phyloP scores from a whole-genome alignment of 2,888 invertebrate species.

The Merodon equestris region DNA sequence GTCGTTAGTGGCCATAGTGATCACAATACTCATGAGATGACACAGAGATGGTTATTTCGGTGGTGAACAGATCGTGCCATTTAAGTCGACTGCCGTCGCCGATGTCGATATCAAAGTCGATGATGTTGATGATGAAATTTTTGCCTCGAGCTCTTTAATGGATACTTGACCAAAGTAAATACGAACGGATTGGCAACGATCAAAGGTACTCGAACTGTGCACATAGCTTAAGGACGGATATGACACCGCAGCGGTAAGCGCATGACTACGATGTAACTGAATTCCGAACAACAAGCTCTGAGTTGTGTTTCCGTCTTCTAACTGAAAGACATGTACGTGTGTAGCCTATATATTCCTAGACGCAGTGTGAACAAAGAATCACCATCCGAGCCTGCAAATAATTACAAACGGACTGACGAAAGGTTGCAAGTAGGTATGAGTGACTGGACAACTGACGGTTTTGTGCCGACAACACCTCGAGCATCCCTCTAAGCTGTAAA shows the following conservation, averaged over 20 bases:
- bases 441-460: background rate
- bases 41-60: conserved; percentile 26
- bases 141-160: conserved; percentile 9
- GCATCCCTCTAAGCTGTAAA: conserved; percentile 46
- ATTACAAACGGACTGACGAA: conserved; percentile 45
- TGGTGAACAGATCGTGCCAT: background rate
- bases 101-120: conserved; percentile 5
- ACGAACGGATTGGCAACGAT: background rate
- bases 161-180: conserved; percentile 27
- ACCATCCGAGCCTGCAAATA: conserved; percentile 30
- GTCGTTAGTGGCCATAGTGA: too few relatives aligned
- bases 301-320: too few relatives aligned
- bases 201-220: background rate
- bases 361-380: conserved; percentile 24
- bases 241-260: background rate
- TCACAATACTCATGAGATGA: conserved; percentile 7
- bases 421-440: conserved; percentile 29
- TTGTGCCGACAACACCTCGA: conserved; percentile 5
- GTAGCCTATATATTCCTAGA: too few relatives aligned
- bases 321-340: too few relatives aligned
- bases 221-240: background rate
- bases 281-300: too few relatives aligned
- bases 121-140: conserved; percentile 36
- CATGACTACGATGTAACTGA: too few relatives aligned
- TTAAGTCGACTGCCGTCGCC: too few relatives aligned